phyloP scores from a whole-genome alignment of 2,797 vertebrate species.

The Molossus alvarezi region DNA sequence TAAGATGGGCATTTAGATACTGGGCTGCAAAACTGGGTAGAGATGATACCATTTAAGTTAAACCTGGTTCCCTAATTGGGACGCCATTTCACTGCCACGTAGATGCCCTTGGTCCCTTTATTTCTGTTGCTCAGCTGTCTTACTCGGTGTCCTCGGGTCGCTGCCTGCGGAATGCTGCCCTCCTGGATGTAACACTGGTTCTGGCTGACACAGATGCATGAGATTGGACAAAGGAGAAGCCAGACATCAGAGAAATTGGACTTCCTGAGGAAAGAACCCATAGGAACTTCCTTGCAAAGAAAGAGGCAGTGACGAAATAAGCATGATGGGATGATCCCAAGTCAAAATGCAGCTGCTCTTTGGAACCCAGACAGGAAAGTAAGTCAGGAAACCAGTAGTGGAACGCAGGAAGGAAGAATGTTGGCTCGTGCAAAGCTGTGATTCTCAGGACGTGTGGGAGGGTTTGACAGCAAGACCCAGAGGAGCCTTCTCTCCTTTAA shows the following conservation, averaged over 20 bases:
- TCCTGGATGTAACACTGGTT: neutral
- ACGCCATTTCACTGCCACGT: neutral
- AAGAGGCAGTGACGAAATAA: neutral
- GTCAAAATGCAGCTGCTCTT: neutral
- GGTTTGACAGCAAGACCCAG: neutral
- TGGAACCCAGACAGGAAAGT: neutral
- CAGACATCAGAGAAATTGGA: constrained; percentile 9
- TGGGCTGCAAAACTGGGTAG: neutral
- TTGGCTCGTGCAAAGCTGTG: neutral
- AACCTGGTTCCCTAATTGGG: neutral
- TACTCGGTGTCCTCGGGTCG: neutral
- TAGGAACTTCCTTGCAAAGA: neutral
- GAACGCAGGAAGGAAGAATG: neutral
- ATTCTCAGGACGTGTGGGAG: neutral
- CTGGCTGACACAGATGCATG: neutral
- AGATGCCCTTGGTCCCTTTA: neutral
- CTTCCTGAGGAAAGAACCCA: neutral
- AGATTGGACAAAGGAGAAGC: neutral
- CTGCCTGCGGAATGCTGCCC: neutral
- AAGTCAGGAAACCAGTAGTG: neutral
- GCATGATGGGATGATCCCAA: neutral
- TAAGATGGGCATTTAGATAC: neutral
- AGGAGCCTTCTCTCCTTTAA: neutral
- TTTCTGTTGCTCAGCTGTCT: neutral
- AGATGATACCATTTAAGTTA: neutral